Evolutionary conservation across 2,888 invertebrate species (phyloP).

Genomic region (Orthonychiurus folsomi): DNA sequence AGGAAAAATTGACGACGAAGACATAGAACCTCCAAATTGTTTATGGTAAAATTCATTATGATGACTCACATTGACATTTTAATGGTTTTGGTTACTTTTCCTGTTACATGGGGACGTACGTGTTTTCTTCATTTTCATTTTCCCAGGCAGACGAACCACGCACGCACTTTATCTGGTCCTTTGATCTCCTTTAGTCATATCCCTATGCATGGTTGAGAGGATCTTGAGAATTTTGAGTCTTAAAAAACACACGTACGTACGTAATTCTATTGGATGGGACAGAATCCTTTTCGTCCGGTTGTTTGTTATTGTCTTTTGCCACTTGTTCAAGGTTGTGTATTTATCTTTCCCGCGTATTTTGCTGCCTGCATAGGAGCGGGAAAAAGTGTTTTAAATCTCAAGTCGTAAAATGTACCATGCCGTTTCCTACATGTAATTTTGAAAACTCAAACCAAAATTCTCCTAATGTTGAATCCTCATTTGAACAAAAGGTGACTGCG

Average conservation of each 20-base stretch:
- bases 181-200: background rate
- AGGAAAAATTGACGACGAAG: too few species aligned
- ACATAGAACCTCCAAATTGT: too few species aligned
- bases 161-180: background rate
- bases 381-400: too few species aligned
- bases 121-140: background rate
- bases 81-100: background rate
- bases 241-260: background rate
- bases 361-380: too few species aligned
- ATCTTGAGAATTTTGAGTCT: too few species aligned
- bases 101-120: too few species aligned
- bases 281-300: background rate
- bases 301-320: slow-evolving; percentile 1
- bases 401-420: too few species aligned
- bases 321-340: slow-evolving; percentile 1
- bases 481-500: too few species aligned
- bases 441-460: too few species aligned
- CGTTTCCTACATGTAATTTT: too few species aligned
- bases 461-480: too few species aligned
- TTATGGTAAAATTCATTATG: background rate
- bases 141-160: background rate
- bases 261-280: background rate
- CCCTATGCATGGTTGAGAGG: background rate
- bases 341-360: too few species aligned
- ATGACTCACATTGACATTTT: slow-evolving; percentile 1